Base-by-base conservation (phyloP, 2,797 vertebrate species). In the Bradypodion pumilum region DNA sequence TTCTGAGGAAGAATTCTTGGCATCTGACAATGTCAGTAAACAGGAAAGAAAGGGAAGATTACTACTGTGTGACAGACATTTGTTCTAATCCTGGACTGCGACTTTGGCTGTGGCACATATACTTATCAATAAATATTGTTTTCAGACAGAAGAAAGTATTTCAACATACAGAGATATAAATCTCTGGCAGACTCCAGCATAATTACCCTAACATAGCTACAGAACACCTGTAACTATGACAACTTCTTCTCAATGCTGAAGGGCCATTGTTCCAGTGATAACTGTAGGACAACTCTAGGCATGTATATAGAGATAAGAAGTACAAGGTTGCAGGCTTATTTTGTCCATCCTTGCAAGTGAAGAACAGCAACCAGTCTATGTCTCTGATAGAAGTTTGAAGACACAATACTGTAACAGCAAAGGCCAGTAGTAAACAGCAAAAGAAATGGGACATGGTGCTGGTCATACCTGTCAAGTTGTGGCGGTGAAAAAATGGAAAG, bases 211-310 rank as follows among this genome's bases (percentile, higher is more conserved):
- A 8, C 32, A 27, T n/a, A 15, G 60, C 60, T 40, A 29, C 10
- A 65, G 32, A 74, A 52, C 60, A 29, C 29, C 32, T 66, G 63
- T 52, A 80, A 68, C 65, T 80, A 69, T 80, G 78, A 80, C 78
- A 80, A 69, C 63, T 65, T 74, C 42, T 74, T 44, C 76, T 42
- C 29, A 74, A 74, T 74, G 19, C 16, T 12, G 9, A 40, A 70
- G 78, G 49, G 65, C 49, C 32, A 10, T 7, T 66, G 6, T 52
- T 19, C 8, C 19, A 29, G 37, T 7, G 13, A 49, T 49, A 15
- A 6, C 72, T 13, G 25, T 5, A 1, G 27, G 27, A 56, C 66
- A 59, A 72, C n/a, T 59, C 37, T 8, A n/a, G 49, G 13, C 72
- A 15, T 29, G 72, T 32, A 13, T 52, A 1, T 66, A n/a, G 37